phyloP scores from a whole-genome alignment of 1,140 invertebrate species.

The Dufourea novaeangliae region DNA sequence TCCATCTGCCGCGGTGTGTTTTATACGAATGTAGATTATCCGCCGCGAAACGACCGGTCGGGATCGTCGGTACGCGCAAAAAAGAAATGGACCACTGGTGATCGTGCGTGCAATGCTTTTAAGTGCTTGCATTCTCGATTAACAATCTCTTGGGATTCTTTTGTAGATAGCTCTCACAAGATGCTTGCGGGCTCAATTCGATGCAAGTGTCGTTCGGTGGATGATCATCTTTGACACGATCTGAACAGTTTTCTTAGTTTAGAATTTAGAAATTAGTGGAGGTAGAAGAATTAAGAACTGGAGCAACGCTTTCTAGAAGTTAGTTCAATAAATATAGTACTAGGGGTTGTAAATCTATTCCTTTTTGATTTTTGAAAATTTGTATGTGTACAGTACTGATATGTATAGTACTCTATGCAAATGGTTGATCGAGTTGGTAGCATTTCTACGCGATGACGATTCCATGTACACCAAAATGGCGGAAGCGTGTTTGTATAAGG shows the following conservation, averaged over 20 bases:
- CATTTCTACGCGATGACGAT: neutral
- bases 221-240: too few species aligned
- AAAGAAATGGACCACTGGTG: neutral
- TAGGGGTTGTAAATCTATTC: too few species aligned
- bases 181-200: neutral
- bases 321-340: too few species aligned
- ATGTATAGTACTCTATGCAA: too few species aligned
- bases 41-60: neutral
- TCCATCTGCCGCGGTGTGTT: conserved; percentile 30
- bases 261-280: too few species aligned
- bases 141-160: conserved; percentile 31
- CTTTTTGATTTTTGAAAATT: too few species aligned
- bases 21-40: conserved; percentile 49
- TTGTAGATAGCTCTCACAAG: neutral
- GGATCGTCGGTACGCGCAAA: neutral
- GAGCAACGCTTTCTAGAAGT: too few species aligned
- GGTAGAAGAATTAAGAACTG: too few species aligned
- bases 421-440: too few species aligned
- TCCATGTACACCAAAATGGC: neutral
- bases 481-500: conserved; percentile 55
- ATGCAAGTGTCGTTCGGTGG: neutral
- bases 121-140: conserved; percentile 7
- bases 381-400: too few species aligned
- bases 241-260: too few species aligned
- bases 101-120: neutral